These are phyloP conservation scores for Mormyrus lacerda DNA, from an alignment of 2,113 vertebrate genomes.

Conservation along the genomic window DNA sequence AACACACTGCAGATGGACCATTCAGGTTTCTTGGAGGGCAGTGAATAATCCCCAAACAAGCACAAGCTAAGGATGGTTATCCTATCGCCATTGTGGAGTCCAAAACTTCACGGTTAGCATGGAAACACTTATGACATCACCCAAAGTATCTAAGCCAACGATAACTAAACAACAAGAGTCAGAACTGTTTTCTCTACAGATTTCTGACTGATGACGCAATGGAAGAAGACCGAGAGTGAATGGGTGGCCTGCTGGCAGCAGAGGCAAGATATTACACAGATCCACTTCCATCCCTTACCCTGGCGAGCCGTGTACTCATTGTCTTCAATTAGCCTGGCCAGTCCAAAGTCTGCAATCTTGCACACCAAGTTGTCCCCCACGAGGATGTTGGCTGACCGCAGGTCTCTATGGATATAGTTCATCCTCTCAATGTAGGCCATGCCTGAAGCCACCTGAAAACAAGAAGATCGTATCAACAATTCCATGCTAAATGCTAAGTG, in stretches of 20 bases:
- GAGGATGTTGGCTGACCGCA: slow-evolving; percentile 93
- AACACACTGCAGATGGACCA: neutral
- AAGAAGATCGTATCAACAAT: neutral
- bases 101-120: neutral
- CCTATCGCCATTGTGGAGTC: neutral
- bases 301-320: slow-evolving; percentile 98
- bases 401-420: slow-evolving; percentile 98
- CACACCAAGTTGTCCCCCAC: slow-evolving; percentile 94
- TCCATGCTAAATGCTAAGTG: neutral
- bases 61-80: neutral
- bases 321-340: slow-evolving; percentile 95
- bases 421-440: slow-evolving; percentile 99
- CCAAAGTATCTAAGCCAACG: neutral
- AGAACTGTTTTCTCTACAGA: neutral
- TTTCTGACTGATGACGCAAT: neutral
- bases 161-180: neutral
- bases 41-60: neutral
- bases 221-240: neutral
- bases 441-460: slow-evolving; percentile 78
- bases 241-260: neutral
- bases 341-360: slow-evolving; percentile 95
- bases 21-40: neutral
- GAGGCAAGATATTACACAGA: neutral
- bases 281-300: slow-evolving; percentile 59
- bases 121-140: slow-evolving; percentile 9